Evolutionary conservation across 1,140 invertebrate species (phyloP).

Genomic region (Fopius arisanus): DNA sequence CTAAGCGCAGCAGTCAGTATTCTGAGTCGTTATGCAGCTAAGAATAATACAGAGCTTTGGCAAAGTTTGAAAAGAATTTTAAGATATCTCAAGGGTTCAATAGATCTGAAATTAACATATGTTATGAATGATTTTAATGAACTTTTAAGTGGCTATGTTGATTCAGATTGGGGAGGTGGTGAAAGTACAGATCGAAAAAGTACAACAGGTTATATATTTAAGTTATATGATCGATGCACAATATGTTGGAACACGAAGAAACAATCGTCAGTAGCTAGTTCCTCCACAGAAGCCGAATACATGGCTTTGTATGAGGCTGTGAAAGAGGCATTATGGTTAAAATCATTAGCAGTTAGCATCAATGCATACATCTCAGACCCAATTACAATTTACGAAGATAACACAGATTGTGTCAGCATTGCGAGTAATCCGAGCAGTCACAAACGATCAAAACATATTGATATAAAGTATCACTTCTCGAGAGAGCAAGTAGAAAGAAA

Average conservation of each 20-base stretch:
- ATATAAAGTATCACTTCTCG: background rate
- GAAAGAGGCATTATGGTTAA: background rate
- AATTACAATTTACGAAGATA: constrained; percentile 14
- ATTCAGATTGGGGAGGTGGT: constrained; percentile 2
- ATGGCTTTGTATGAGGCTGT: background rate
- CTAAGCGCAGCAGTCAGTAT: constrained; percentile 20
- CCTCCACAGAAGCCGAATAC: background rate
- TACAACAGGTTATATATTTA: background rate
- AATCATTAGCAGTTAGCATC: background rate
- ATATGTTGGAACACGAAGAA: background rate
- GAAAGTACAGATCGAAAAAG: background rate
- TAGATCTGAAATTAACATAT: constrained; percentile 44
- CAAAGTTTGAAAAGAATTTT: constrained; percentile 43
- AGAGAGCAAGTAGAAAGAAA: background rate
- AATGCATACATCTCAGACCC: background rate
- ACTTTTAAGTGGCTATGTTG: constrained; percentile 28
- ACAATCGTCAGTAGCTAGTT: background rate
- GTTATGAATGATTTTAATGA: background rate
- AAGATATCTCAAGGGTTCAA: constrained; percentile 47
- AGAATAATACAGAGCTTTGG: constrained; percentile 39
- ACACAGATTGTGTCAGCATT: constrained; percentile 17
- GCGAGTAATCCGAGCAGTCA: constrained; percentile 14
- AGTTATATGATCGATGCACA: background rate
- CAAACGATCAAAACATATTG: background rate
- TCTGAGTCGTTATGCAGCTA: constrained; percentile 22